Base-by-base conservation (phyloP, 2,888 invertebrate species). In the Emmelina monodactyla region DNA sequence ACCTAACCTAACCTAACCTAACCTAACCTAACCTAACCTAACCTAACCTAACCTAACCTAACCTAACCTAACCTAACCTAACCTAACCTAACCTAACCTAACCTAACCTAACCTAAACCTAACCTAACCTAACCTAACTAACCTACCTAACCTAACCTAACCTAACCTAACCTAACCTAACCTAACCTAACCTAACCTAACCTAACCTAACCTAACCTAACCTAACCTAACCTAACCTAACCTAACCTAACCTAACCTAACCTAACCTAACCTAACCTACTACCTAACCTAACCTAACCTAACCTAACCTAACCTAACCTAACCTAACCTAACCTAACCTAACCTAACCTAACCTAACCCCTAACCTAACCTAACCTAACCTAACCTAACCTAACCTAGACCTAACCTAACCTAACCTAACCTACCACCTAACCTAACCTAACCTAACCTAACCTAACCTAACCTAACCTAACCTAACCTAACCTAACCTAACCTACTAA, bases 381-480 rank as follows among this genome's bases (percentile, higher is more conserved):
- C 43, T 37, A 39, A 39, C 41, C 41, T 38, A 41, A 38, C 41
- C 39, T 37, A 43, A 43, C 41, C 43, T 38, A n/a, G 40, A 41
- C 41, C 43, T 38, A 41, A 40, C 40, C 42, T 38, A 42, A 45
- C 42, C 42, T 39, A 44, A 44, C 45, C 42, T 39, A 41, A 42
- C 42, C 40, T 39, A 41, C n/a, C n/a, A 41, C 41, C 40, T 40
- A 39, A n/a, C n/a, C n/a, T n/a, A n/a, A n/a, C n/a, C n/a, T n/a
- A n/a, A 40, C 40, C 40, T 41, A 40, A 39, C 38, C 40, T 39
- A 38, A 38, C 35, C 37, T 37, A 37, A 35, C 38, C 38, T 43
- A 39, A 37, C 37, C 36, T 32, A 35, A 38, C 41, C 39, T 41
- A 39, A 41, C 36, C 40, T 35, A 38, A 43, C 37, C 39, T 37